Conservation (phyloP, 2,113 vertebrate genomes). For the Cephalopholis sonnerati region DNA sequence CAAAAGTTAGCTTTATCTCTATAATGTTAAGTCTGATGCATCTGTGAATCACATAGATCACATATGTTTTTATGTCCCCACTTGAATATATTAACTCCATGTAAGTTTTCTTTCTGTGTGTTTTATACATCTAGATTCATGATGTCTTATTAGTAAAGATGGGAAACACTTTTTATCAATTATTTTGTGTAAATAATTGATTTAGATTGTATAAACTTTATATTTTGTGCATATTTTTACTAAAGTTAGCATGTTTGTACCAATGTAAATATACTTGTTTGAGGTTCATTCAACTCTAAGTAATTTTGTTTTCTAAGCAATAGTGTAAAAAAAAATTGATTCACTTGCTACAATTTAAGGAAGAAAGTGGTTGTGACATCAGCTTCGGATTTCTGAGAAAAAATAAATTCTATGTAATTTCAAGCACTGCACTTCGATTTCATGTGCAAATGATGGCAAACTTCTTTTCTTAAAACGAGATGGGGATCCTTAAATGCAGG, state of each 20-base stretch:
- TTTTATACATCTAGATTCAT: neutral
- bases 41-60: neutral
- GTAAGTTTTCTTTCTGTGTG: neutral
- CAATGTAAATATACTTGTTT: neutral
- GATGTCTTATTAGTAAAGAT: neutral
- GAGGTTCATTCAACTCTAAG: neutral
- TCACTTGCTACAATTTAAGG: neutral
- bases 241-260: neutral
- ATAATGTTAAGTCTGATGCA: neutral
- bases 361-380: slow-evolving; percentile 11
- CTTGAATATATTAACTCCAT: neutral
- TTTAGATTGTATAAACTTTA: neutral
- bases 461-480: neutral
- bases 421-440: neutral
- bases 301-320: neutral
- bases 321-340: neutral
- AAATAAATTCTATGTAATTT: neutral
- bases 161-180: neutral
- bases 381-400: slow-evolving; percentile 19
- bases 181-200: neutral
- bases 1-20: neutral
- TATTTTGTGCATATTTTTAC: neutral
- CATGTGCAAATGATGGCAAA: neutral
- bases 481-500: neutral
- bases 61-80: neutral